These are phyloP conservation scores for Procambarus clarkii DNA, from an alignment of 1,140 invertebrate species.

Conservation along the genomic window DNA sequence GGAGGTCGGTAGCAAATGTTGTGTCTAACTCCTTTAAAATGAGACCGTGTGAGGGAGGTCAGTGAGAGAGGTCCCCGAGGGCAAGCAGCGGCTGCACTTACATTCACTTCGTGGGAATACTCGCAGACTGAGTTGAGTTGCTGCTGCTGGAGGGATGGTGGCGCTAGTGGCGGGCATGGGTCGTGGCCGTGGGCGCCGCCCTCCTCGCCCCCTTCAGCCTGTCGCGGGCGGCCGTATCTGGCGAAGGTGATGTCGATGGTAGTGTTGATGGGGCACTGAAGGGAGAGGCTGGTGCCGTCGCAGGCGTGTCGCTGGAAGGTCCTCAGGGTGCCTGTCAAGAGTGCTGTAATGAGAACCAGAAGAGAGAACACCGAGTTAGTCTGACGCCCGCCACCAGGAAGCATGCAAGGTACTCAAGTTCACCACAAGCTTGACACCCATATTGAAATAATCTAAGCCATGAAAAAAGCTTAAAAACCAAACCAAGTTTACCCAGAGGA, in stretches of 20 bases:
- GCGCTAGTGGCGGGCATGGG: constrained; percentile 26
- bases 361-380: background rate
- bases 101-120: constrained; percentile 35
- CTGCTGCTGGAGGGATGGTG: background rate
- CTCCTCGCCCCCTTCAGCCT: background rate
- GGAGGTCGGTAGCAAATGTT: too few relatives aligned
- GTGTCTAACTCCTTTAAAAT: too few relatives aligned
- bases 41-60: too few relatives aligned
- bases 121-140: constrained; percentile 13
- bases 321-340: constrained; percentile 89
- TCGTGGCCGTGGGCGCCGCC: background rate
- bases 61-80: too few relatives aligned
- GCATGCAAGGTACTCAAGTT: background rate
- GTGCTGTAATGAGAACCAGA: constrained; percentile 79
- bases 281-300: constrained; percentile 88
- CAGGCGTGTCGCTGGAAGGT: constrained; percentile 92
- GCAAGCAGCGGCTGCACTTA: constrained; percentile 5
- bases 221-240: constrained; percentile 77
- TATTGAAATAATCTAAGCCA: background rate
- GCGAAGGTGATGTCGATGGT: constrained; percentile 91
- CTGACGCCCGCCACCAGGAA: background rate
- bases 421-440: background rate
- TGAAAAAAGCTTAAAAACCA: background rate
- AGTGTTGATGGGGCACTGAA: constrained; percentile 90
- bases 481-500: too few relatives aligned